Evolutionary conservation across 2,888 invertebrate genomes (phyloP), one percentile per base, ranked within the genome.

Genomic region (Agriopis leucophaearia): DNA sequence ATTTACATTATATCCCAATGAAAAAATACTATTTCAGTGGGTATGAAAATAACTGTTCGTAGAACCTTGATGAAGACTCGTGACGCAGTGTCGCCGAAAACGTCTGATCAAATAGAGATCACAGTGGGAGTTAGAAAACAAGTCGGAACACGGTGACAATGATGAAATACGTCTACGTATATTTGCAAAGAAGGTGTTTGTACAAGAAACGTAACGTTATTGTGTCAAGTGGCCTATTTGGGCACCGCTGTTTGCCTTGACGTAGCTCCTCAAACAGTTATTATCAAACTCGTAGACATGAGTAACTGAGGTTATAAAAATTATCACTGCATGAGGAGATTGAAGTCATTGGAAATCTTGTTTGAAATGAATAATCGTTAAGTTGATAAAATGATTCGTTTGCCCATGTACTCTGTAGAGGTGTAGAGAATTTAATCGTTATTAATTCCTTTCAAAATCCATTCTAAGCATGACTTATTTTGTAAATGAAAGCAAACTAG

Each of bases 121-220:
- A 12, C 27, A 13, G 51, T 51, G 36, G 40, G 18, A 40, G 52
- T 8, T 36, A 55, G 48, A 48, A 63, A 63, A 62, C 62, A 47
- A 55, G 47, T 50, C 44, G 13, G 10, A 15, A 64, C 64, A 38
- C 35, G 52, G 51, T 35, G 45, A 45, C 45, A 45, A 58, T 64
- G 64, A 64, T 47, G 64, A 64, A 64, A 64, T 54, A 18, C 36
- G 58, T 54, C 45, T 35, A 54, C 40, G n/a, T n/a, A 35, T 27
- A 35, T 64, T 64, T 64, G 58, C 64, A 42, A 64, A 40, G 55
- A 55, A 45, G 52, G 47, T 58, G 50, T 58, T 64, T 64, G 64
- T 35, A 45, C n/a, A 57, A 36, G 57, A 57, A 51, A 57, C 58
- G 64, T 58, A 51, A 52, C 47, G 64, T 63, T 36, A 58, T 48